phyloP scores from a whole-genome alignment of 2,888 invertebrate species.

The Xestia sexstrigata region DNA sequence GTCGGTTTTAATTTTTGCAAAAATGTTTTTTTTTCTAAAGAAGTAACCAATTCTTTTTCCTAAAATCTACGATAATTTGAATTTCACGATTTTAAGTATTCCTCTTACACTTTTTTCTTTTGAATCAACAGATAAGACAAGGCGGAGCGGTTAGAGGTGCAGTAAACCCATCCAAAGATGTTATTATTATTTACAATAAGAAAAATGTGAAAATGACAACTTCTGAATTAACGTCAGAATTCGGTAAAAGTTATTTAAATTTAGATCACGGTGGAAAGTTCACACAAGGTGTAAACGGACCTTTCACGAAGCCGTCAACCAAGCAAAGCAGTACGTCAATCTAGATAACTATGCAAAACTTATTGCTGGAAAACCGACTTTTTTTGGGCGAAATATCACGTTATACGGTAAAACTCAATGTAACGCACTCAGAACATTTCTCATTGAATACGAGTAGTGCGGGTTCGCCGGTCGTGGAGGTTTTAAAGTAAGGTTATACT shows the following conservation, averaged over 20 bases:
- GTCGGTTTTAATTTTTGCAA: too few relatives aligned
- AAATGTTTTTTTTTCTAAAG: too few relatives aligned
- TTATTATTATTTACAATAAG: constrained; percentile 75
- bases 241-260: constrained; percentile 67
- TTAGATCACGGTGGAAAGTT: neutral
- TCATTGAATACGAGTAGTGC: too few relatives aligned
- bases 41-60: too few relatives aligned
- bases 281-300: neutral
- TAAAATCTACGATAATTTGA: too few relatives aligned
- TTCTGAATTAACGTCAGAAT: constrained; percentile 66
- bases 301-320: neutral
- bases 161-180: constrained; percentile 49
- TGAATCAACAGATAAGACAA: constrained; percentile 31
- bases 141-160: constrained; percentile 3
- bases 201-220: constrained; percentile 66
- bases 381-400: neutral
- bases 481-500: too few relatives aligned
- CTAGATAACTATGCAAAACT: neutral
- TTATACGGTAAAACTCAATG: too few relatives aligned
- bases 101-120: neutral
- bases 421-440: too few relatives aligned
- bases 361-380: neutral
- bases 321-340: neutral
- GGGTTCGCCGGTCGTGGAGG: too few relatives aligned
- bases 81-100: neutral